A percentile compares a stretch with the other conserved stretches of the same genome.
Conservation (phyloP, 2,113 vertebrate genomes). For the Onychostruthus taczanowskii region DNA sequence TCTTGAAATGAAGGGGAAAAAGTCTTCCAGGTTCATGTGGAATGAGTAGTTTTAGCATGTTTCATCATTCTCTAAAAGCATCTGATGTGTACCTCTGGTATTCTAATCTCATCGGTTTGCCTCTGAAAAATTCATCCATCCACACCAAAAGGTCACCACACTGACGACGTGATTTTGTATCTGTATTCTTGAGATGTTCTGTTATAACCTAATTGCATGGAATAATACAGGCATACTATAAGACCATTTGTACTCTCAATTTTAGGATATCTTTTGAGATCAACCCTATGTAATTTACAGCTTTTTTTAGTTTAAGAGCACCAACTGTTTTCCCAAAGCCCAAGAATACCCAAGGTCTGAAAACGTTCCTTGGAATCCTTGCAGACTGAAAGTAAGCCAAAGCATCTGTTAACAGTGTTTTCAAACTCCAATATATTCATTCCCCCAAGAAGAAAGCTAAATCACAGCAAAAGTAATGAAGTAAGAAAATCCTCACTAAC, state of each 20-base stretch:
- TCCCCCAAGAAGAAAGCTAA: not conserved
- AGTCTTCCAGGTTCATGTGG: not conserved
- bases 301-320: not conserved
- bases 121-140: not conserved
- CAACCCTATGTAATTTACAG: not conserved
- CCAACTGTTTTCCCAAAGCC: not conserved
- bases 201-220: not conserved
- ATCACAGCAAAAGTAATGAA: not conserved
- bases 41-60: not conserved
- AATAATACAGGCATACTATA: not conserved
- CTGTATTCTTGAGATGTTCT: not conserved
- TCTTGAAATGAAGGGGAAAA: not conserved
- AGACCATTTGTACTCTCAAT: not conserved
- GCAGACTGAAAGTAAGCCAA: not conserved
- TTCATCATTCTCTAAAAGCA: not conserved
- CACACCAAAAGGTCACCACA: not conserved
- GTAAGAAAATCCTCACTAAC: not conserved
- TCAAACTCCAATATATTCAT: not conserved
- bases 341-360: not conserved
- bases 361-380: not conserved
- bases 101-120: not conserved
- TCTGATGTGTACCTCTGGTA: not conserved
- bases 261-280: not conserved
- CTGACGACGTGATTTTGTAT: fast-evolving
- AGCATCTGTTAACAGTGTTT: not conserved